Evolutionary conservation across 2,113 vertebrate species (phyloP).

Genomic region (Podilymbus podiceps): DNA sequence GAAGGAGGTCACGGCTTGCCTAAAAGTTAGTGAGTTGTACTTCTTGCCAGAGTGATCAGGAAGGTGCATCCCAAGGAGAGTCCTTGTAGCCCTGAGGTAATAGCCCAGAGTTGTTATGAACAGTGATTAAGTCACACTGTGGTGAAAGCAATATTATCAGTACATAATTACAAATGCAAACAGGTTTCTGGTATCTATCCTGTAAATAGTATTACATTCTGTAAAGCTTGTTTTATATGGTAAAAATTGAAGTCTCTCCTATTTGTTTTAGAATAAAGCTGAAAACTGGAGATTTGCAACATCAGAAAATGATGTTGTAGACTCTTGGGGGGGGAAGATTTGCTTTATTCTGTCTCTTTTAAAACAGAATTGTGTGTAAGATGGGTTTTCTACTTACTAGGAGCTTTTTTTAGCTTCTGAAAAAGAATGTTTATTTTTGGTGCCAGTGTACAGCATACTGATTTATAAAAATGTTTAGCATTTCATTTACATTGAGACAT

Average conservation of each 20-base stretch:
- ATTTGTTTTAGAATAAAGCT: background rate
- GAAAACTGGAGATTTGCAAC: background rate
- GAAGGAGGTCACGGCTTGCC: background rate
- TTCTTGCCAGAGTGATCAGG: background rate
- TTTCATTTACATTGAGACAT: background rate
- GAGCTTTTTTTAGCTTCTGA: background rate
- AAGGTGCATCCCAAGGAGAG: background rate
- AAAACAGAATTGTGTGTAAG: background rate
- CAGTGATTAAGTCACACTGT: accelerated
- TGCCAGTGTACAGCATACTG: background rate
- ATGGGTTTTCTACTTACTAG: background rate
- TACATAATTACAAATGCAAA: background rate
- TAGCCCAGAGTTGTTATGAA: background rate
- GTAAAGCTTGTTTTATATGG: background rate
- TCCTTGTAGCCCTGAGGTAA: background rate
- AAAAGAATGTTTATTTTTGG: background rate
- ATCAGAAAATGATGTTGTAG: background rate
- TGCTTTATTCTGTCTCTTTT: background rate
- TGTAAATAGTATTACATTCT: background rate
- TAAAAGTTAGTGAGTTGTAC: background rate
- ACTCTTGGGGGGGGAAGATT: background rate
- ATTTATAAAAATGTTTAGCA: background rate
- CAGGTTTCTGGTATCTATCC: background rate
- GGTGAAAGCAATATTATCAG: background rate
- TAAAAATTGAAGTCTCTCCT: background rate